Evolutionary conservation across 2,797 vertebrate genomes (phyloP), one percentile per base, ranked within the genome.

Genomic region (Cynopterus sphinx): DNA sequence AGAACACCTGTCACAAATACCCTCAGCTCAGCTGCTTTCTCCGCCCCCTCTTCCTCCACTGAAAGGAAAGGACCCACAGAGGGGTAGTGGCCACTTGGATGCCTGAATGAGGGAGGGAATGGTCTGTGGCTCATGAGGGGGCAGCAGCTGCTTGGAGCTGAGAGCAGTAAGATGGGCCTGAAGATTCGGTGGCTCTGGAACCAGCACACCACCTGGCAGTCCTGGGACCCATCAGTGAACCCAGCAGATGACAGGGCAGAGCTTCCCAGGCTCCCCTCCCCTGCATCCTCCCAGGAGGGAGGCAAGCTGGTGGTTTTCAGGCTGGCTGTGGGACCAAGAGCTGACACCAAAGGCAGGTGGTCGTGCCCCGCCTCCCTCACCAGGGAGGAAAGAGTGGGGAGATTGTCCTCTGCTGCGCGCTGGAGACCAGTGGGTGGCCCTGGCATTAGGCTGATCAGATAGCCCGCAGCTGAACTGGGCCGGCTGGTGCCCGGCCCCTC

Each of bases 381-480:
- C 7, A 2, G 28, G 7, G 95, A 65, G 84, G 41, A 59, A 36
- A 41, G 57, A 53, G 26, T 43, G 19, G 63, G 22, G 61, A 74
- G 51, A 70, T 0, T 5, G 79, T 55, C 67, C 65, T 59, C 61
- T 68, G 31, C 55, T 31, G 65, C 31, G 92, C 61, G 36, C 16
- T 17, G 33, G 77, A 87, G 68, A 28, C n/a, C 75, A 39, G 6
- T 0, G 3, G 43, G 70, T 39, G 53, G 39, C 4, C 10, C 33
- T 2, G 11, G 71, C 81, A 41, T 53, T 68, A 49, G 46, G 46
- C 31, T 17, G 70, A 85, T 74, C 24, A 41, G 91, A 49, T n/a
- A 49, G 92, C n/a, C 73, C 92, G 90, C 53, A 70, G 78, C 53
- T 36, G 77, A 68, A 79, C 65, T 24, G 71, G 33, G 83, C 90